Evolutionary conservation across 1,140 invertebrate species (phyloP).

Genomic region (Pseudomyrmex sp.): DNA sequence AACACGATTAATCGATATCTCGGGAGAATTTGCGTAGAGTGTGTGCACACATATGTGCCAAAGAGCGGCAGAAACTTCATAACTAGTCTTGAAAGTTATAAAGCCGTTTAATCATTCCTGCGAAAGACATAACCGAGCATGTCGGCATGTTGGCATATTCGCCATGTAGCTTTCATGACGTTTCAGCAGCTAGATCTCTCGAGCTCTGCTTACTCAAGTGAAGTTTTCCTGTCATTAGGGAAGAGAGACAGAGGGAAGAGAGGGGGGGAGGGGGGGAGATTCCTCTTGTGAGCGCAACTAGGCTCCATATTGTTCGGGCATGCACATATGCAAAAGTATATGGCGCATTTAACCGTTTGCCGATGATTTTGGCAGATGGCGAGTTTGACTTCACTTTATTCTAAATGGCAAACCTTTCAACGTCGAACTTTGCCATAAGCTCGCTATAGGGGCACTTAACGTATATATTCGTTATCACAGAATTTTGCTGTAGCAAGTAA

Average conservation of each 20-base stretch:
- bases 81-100: slow-evolving; percentile 49
- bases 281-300: slow-evolving; percentile 19
- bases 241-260: not conserved
- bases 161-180: slow-evolving; percentile 8
- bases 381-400: slow-evolving; percentile 42
- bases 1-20: slow-evolving; percentile 15
- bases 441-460: slow-evolving; percentile 7
- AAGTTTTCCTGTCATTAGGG: slow-evolving; percentile 35
- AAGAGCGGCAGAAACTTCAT: slow-evolving; percentile 21
- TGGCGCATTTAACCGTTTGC: slow-evolving; percentile 38
- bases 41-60: not conserved
- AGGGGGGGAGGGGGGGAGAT: not conserved
- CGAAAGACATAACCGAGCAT: slow-evolving; percentile 39
- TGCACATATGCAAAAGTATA: slow-evolving; percentile 31
- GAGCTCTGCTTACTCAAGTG: slow-evolving; percentile 13
- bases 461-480: slow-evolving; percentile 39
- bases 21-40: slow-evolving; percentile 7
- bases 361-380: slow-evolving; percentile 43
- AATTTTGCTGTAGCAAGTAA: slow-evolving; percentile 4
- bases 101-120: slow-evolving; percentile 44
- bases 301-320: slow-evolving; percentile 48
- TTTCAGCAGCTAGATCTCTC: slow-evolving; percentile 7
- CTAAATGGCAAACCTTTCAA: slow-evolving; percentile 32
- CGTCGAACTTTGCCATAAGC: slow-evolving; percentile 26
- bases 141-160: slow-evolving; percentile 17